phyloP scores from a whole-genome alignment of 2,797 vertebrate genomes.

The Craterocephalus amniculus region DNA sequence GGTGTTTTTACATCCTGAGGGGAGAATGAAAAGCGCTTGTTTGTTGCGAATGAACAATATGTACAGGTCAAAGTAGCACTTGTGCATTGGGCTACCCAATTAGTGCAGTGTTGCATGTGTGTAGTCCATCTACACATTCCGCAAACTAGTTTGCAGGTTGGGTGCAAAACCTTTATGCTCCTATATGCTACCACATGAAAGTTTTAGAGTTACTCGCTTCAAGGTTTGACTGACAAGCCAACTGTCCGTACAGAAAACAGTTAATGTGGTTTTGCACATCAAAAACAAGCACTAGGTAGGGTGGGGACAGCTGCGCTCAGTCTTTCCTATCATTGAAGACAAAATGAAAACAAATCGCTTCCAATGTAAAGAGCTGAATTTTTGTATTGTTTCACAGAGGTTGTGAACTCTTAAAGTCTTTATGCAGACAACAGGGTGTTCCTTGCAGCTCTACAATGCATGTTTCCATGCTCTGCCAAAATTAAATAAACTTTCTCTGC shows the following conservation, averaged over 20 bases:
- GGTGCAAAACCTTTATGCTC: not conserved
- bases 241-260: constrained; percentile 14
- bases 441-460: not conserved
- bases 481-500: constrained; percentile 8
- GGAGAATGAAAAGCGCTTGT: not conserved
- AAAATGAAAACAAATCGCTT: constrained; percentile 52
- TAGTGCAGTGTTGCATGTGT: not conserved
- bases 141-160: not conserved
- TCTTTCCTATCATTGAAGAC: constrained; percentile 39
- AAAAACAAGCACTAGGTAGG: constrained; percentile 5
- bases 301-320: constrained; percentile 25
- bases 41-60: not conserved
- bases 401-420: constrained; percentile 40
- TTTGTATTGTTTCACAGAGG: constrained; percentile 42
- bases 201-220: constrained; percentile 1
- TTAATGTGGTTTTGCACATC: constrained; percentile 15
- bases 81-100: not conserved
- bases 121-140: not conserved
- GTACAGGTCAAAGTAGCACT: not conserved
- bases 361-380: constrained; percentile 39
- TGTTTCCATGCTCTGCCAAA: constrained; percentile 8
- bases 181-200: constrained; percentile 1
- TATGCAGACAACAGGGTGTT: constrained; percentile 26
- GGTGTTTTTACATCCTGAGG: not conserved
- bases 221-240: not conserved